phyloP scores from a whole-genome alignment of 1,140 invertebrate species.

The Zaprionus capensis region DNA sequence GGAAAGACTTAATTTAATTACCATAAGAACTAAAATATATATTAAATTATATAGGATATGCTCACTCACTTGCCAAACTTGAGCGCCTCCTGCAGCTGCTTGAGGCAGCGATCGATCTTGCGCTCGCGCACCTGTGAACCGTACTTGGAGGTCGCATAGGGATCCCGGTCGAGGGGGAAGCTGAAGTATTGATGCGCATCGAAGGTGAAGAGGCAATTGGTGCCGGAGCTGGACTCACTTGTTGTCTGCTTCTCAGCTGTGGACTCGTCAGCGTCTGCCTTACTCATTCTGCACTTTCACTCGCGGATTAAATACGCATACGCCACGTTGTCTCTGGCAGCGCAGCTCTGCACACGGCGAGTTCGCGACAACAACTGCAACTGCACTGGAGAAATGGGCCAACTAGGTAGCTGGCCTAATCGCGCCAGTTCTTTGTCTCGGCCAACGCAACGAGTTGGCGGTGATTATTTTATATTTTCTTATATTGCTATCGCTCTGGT shows the following conservation, averaged over 20 bases:
- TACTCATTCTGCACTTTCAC: constrained; percentile 24
- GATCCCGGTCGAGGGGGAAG: constrained; percentile 60
- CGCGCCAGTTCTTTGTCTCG: constrained; percentile 50
- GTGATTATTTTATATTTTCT: constrained; percentile 56
- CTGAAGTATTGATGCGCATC: constrained; percentile 63
- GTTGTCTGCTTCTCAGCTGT: background rate
- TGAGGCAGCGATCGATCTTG: constrained; percentile 76
- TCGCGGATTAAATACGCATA: constrained; percentile 44
- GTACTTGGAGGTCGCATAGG: constrained; percentile 64
- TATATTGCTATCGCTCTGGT: constrained; percentile 52
- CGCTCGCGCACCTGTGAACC: constrained; percentile 75
- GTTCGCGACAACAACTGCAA: constrained; percentile 53
- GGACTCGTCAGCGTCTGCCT: constrained; percentile 5
- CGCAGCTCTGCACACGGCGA: constrained; percentile 55
- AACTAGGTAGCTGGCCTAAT: constrained; percentile 33
- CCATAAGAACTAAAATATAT: background rate
- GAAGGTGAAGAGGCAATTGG: constrained; percentile 49
- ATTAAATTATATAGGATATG: background rate
- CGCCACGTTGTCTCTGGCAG: constrained; percentile 35
- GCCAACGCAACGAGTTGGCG: constrained; percentile 12
- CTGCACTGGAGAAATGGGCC: background rate
- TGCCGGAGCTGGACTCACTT: background rate
- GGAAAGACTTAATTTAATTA: background rate
- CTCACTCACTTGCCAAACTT: constrained; percentile 54
- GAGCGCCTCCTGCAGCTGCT: constrained; percentile 70